These are phyloP conservation scores for Tetragonisca angustula DNA, from an alignment of 2,888 invertebrate genomes.

Conservation along the genomic window DNA sequence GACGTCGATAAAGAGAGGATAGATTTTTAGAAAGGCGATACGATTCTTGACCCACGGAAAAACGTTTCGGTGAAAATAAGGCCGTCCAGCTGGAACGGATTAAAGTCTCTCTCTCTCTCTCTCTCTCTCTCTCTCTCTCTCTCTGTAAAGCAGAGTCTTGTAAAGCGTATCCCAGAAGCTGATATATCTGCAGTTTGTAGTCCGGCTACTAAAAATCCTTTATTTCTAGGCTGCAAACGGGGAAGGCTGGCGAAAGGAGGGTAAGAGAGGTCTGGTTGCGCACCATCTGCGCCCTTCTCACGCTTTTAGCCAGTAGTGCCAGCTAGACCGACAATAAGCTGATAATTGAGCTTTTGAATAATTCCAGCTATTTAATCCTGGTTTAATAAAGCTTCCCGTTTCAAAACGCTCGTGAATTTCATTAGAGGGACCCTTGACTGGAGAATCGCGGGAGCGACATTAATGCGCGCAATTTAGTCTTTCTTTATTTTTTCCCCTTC, in stretches of 20 bases:
- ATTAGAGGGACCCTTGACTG: slow-evolving; percentile 62
- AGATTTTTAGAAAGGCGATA: neutral
- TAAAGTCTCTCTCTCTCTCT: slow-evolving; percentile 47
- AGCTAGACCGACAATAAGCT: slow-evolving; percentile 81
- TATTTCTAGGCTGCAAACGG: slow-evolving; percentile 60
- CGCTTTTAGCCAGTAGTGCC: slow-evolving; percentile 75
- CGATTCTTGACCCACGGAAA: slow-evolving; percentile 38
- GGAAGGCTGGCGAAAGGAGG: slow-evolving; percentile 31
- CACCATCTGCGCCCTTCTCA: slow-evolving; percentile 77
- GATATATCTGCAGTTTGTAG: slow-evolving; percentile 71
- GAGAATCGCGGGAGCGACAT: slow-evolving; percentile 57
- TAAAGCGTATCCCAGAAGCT: slow-evolving; percentile 56
- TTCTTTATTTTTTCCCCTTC: slow-evolving; percentile 20
- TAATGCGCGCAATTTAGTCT: slow-evolving; percentile 70
- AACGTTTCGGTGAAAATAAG: slow-evolving; percentile 60
- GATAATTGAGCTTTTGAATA: slow-evolving; percentile 82
- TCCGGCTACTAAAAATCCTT: slow-evolving; percentile 69
- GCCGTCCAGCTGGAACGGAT: slow-evolving; percentile 54
- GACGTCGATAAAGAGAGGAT: neutral
- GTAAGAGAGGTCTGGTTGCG: slow-evolving; percentile 48
- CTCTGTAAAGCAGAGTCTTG: slow-evolving; percentile 57
- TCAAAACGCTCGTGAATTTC: slow-evolving; percentile 72
- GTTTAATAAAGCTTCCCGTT: slow-evolving; percentile 73
- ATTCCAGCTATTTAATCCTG: slow-evolving; percentile 77
- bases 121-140: neutral